These are phyloP conservation scores for Pseudochirops cupreus DNA, from an alignment of 2,797 vertebrate species.

Conservation along the genomic window DNA sequence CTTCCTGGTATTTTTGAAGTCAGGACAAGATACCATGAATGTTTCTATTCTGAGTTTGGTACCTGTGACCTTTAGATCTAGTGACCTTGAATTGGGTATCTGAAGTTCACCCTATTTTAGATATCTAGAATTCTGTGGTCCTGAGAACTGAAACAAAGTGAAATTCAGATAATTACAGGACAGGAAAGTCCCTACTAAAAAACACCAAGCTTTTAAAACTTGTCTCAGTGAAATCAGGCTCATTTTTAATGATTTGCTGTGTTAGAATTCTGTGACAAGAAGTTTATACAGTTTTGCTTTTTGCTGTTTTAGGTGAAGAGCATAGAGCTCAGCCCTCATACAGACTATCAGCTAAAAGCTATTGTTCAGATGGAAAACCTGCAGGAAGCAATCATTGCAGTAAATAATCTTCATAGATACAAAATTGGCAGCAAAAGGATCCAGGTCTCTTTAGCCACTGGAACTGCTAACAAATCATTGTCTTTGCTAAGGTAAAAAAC, in stretches of 20 bases:
- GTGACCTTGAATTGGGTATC: neutral
- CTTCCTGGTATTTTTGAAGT: neutral
- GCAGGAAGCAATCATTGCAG: conserved; percentile 94
- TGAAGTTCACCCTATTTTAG: conserved; percentile 5
- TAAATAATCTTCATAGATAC: conserved; percentile 93
- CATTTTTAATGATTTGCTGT: neutral
- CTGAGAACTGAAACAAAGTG: neutral
- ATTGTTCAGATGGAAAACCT: conserved; percentile 94
- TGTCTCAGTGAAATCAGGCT: neutral
- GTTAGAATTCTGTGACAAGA: neutral
- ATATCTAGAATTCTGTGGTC: neutral
- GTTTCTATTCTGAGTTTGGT: neutral
- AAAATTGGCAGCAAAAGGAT: conserved; percentile 97
- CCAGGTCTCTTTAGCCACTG: conserved; percentile 94
- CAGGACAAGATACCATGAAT: conserved; percentile 6
- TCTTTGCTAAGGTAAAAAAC: conserved; percentile 90
- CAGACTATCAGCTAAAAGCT: conserved; percentile 97
- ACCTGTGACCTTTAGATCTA: neutral
- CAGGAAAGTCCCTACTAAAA: neutral
- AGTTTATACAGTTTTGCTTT: conserved; percentile 6
- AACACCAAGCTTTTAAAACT: neutral
- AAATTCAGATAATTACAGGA: neutral
- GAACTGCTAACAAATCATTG: conserved; percentile 92
- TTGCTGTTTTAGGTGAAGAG: conserved; percentile 89
- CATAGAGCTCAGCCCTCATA: conserved; percentile 96